Base-by-base conservation (phyloP, 2,113 vertebrate genomes). In the Pterophyllum scalare region DNA sequence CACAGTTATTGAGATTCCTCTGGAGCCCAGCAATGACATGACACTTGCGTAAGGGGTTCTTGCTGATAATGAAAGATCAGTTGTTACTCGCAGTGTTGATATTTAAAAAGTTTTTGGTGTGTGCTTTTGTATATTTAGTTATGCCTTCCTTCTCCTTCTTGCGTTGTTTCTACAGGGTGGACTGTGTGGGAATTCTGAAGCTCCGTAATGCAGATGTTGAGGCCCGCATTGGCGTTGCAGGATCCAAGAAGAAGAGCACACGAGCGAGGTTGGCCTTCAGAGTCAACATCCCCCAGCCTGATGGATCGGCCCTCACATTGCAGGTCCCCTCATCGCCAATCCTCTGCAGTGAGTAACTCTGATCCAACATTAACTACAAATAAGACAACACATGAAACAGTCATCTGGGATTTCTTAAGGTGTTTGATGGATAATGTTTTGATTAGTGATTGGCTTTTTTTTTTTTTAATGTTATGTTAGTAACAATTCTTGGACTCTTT, bases 201-300 rank as follows among this genome's bases (percentile, higher is more conserved):
- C 95, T 99, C 64, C 97, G 99, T 78, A 99, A 99, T 82, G 99
- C 99, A 12, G 99, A 99, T 43, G 99, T 99, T 19, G 99, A 99
- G 94, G 99, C 99, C 64, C 97, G 99, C 84, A 99, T 99, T 84
- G 99, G 98, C 22, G 96, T 99, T 76, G 97, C 97, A 31, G 98
- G 99, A 60, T 99, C 99, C 77, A 99, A 99, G 95, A 99, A 99
- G 88, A 99, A 99, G 85, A 99, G 99, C 93, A 99, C 99, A 17
- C 97, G 98, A 35, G 98, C 98, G 81, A 97, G 99, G 77, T 93
- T 99, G 93, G 98, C 99, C 57, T 99, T 99, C 79, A 96, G 98
- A 74, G 98, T 99, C 75, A 97, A 94, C 92, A 97, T 99, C 90
- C 95, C 96, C n/a, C 97, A 97, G 79, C 93, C 97, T 77, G 98